Evolutionary conservation across 2,888 invertebrate species (phyloP).

Genomic region (Leptopterna dolabrata): DNA sequence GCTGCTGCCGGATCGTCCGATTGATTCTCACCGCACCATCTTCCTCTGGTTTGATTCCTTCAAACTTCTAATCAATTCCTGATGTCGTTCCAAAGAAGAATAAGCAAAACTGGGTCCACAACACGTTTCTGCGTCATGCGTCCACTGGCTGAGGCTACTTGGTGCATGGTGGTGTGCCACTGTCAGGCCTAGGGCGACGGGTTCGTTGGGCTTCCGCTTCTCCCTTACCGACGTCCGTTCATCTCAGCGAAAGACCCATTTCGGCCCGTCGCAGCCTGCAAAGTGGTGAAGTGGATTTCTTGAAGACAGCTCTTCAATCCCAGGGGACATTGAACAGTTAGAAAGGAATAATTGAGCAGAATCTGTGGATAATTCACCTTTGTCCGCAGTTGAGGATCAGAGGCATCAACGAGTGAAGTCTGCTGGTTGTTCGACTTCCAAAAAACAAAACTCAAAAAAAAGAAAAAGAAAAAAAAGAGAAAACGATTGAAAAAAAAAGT

Average conservation of each 20-base stretch:
- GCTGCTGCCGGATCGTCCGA: neutral
- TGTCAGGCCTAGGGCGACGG: conserved; percentile 31
- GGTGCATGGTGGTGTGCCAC: neutral
- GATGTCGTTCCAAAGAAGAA: neutral
- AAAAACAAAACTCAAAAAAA: neutral
- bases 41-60: neutral
- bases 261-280: conserved; percentile 31
- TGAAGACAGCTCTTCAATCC: neutral
- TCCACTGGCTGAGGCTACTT: neutral
- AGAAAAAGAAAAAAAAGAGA: neutral
- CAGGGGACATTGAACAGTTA: too few species aligned
- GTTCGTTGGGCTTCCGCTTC: conserved; percentile 35
- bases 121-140: neutral
- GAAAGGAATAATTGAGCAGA: too few species aligned
- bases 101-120: neutral
- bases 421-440: too few species aligned
- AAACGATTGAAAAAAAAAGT: conserved; percentile 20
- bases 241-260: conserved; percentile 14
- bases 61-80: neutral
- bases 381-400: neutral
- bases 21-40: neutral
- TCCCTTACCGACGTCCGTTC: neutral
- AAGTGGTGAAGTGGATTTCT: conserved; percentile 9
- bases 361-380: neutral
- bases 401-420: neutral